Evolutionary conservation across 2,888 invertebrate genomes (phyloP).

Genomic region (Strigamia crassipes): DNA sequence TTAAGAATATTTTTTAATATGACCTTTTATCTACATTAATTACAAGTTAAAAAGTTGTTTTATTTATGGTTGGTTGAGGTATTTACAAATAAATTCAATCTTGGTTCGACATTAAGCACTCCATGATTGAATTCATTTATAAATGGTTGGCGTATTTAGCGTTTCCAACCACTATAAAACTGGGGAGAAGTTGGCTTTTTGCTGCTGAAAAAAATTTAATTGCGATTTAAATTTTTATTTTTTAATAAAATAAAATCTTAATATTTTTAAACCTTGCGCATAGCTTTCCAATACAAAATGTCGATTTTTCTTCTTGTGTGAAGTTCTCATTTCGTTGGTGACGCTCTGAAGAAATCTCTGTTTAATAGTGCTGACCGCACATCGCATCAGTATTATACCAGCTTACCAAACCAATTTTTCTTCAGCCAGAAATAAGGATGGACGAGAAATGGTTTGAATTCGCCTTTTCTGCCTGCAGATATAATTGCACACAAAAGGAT

Average conservation of each 20-base stretch:
- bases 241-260: background rate
- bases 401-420: background rate
- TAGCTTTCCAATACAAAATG: background rate
- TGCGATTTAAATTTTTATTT: background rate
- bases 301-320: background rate
- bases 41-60: no score
- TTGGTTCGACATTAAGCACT: background rate
- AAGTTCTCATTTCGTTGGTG: background rate
- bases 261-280: background rate
- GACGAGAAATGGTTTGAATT: background rate
- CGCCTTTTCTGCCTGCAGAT: background rate
- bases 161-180: background rate
- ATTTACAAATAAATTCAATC: background rate
- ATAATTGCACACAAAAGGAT: background rate
- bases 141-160: background rate
- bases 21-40: background rate
- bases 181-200: background rate
- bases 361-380: no score
- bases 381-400: background rate
- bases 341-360: background rate
- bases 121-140: background rate
- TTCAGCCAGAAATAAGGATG: background rate
- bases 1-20: no score
- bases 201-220: background rate
- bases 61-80: no score